Evolutionary conservation across 2,888 invertebrate genomes (phyloP).

Genomic region (Caenorhabditis becei): DNA sequence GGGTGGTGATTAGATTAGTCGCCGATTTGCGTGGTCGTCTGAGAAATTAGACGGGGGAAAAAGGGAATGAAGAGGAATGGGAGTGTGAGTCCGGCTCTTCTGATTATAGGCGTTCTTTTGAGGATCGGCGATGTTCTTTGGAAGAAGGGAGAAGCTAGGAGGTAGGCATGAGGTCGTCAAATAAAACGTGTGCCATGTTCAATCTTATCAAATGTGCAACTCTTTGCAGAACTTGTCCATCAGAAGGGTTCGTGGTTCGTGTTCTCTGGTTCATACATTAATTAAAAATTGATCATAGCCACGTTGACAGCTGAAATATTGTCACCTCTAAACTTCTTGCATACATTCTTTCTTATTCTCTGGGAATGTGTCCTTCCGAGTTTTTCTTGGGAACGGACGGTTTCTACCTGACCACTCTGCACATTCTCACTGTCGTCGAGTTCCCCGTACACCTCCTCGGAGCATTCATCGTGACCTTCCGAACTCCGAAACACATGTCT

Average conservation of each 20-base stretch:
- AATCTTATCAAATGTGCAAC: too few species aligned
- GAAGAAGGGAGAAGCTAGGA: not conserved
- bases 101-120: not conserved
- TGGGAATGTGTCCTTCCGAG: not conserved
- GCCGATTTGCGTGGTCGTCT: not conserved
- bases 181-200: too few species aligned
- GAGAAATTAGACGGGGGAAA: not conserved
- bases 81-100: not conserved
- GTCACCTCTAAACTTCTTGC: not conserved
- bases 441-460: constrained; percentile 19
- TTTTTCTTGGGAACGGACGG: constrained; percentile 15
- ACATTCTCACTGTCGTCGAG: constrained; percentile 16
- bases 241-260: not conserved
- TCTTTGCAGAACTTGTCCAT: not conserved
- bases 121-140: not conserved
- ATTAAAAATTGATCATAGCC: not conserved
- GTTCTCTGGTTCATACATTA: not conserved
- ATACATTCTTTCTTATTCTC: not conserved
- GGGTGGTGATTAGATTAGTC: not conserved
- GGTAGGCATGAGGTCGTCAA: too few species aligned
- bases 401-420: constrained; percentile 19
- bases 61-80: not conserved
- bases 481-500: constrained; percentile 23
- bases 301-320: not conserved
- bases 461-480: constrained; percentile 5